Conservation (phyloP, 2,888 invertebrate genomes). For the Folsomia manolachei region DNA sequence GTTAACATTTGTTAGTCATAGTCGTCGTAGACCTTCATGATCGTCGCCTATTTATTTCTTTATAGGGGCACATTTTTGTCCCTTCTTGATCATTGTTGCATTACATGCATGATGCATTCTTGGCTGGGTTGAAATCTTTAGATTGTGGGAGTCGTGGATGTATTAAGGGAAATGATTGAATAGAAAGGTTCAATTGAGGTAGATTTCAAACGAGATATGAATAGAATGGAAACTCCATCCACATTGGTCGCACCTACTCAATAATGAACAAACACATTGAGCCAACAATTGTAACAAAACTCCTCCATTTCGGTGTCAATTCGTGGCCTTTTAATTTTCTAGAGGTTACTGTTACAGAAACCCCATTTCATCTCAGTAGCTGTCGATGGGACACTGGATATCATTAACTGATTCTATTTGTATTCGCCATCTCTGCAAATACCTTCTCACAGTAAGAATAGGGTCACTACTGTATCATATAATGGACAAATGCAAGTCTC, state of each 20-base stretch:
- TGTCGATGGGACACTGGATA: slow-evolving; percentile 4
- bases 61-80: neutral
- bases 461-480: neutral
- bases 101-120: neutral
- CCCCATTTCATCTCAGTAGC: neutral
- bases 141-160: too few species aligned
- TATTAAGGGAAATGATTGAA: too few species aligned
- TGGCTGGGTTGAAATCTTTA: too few species aligned
- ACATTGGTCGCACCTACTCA: slow-evolving; percentile 8
- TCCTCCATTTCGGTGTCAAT: neutral
- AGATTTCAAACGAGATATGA: slow-evolving; percentile 3
- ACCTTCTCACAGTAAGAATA: neutral
- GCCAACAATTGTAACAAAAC: neutral
- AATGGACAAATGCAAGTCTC: neutral
- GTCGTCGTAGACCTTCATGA: neutral
- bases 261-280: slow-evolving; percentile 8
- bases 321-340: neutral
- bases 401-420: slow-evolving; percentile 4
- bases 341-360: neutral
- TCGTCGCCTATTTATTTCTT: slow-evolving; percentile 2
- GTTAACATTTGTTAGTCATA: slow-evolving; percentile 1
- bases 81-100: neutral
- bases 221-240: neutral
- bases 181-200: neutral
- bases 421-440: neutral